Percentiles rank a stretch among this genome's conserved stretches.
phyloP scores from a whole-genome alignment of 2,888 invertebrate genomes.

The Mystacides longicornis region DNA sequence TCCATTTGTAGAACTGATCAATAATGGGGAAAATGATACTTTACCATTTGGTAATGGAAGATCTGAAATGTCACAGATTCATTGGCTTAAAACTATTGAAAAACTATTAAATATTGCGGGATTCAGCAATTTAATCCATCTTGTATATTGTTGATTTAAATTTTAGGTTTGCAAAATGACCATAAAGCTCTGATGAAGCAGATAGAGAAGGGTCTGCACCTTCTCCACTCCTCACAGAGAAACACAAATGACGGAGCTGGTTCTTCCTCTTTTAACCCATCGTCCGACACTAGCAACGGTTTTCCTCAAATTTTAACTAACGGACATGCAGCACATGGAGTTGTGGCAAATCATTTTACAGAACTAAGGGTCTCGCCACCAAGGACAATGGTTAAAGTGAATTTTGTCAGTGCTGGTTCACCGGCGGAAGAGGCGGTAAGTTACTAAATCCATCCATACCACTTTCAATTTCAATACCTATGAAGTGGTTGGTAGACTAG shows the following conservation, averaged over 20 bases:
- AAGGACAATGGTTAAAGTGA: conserved; percentile 61
- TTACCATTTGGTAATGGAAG: no score
- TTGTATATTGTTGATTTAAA: no score
- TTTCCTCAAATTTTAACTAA: conserved; percentile 2
- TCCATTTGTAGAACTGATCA: no score
- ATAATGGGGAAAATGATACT: no score
- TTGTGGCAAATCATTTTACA: conserved; percentile 28
- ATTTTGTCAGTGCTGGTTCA: conserved; percentile 65
- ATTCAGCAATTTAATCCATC: no score
- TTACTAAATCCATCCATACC: conserved; percentile 18
- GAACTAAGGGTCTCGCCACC: conserved; percentile 28
- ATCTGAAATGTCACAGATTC: no score
- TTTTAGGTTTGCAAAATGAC: conserved; percentile 78
- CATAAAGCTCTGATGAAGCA: conserved; percentile 73
- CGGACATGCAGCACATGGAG: conserved; percentile 18
- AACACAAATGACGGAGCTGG: conserved; percentile 3
- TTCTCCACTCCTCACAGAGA: conserved; percentile 48
- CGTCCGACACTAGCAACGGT: conserved; percentile 4
- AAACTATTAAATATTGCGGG: no score
- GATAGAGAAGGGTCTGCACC: conserved; percentile 71
- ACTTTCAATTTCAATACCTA: not conserved
- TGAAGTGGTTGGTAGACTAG: not conserved
- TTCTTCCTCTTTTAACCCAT: conserved; percentile 21
- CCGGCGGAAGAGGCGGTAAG: conserved; percentile 78
- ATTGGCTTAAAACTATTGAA: no score